phyloP scores from a whole-genome alignment of 1,140 invertebrate genomes.

The Steinernema khuongi region DNA sequence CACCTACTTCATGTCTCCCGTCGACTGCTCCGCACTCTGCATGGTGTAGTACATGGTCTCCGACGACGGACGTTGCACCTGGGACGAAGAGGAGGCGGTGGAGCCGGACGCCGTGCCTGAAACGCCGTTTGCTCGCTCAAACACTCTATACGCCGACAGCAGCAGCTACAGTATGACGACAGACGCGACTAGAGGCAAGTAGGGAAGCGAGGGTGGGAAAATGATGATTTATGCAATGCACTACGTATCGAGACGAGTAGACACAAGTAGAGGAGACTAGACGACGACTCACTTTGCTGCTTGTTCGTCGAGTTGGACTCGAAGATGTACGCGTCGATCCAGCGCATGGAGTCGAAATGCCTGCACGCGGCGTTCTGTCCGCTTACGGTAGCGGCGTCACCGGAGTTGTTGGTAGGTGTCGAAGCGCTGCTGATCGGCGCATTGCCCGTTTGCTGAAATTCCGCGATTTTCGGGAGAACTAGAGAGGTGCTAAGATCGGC shows the following conservation, averaged over 20 bases:
- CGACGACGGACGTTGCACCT: not conserved
- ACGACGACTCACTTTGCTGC: not conserved
- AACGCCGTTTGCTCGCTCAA: too few relatives aligned
- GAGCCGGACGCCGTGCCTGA: too few relatives aligned
- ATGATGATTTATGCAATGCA: too few relatives aligned
- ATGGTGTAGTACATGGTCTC: not conserved
- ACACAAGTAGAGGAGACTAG: not conserved
- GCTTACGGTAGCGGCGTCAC: slow-evolving; percentile 1
- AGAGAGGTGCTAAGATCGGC: not conserved
- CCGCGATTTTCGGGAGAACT: slow-evolving; percentile 10
- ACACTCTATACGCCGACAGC: too few relatives aligned
- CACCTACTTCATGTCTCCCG: not conserved
- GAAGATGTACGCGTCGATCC: slow-evolving; percentile 38
- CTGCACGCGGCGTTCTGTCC: slow-evolving; percentile 26
- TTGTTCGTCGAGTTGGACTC: slow-evolving; percentile 24
- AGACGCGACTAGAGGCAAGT: too few relatives aligned
- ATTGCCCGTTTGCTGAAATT: not conserved
- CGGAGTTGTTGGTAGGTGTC: not conserved
- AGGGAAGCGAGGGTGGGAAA: too few relatives aligned
- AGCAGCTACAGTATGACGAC: too few relatives aligned
- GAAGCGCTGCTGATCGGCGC: not conserved
- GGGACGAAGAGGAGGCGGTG: too few relatives aligned
- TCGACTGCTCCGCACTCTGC: slow-evolving; percentile 26
- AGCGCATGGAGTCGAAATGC: slow-evolving; percentile 37
- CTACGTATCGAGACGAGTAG: slow-evolving; percentile 32